A percentile compares a stretch with the other conserved stretches of the same genome.
Evolutionary conservation across 2,797 vertebrate genomes (phyloP).

Genomic region (Acanthurus tractus): DNA sequence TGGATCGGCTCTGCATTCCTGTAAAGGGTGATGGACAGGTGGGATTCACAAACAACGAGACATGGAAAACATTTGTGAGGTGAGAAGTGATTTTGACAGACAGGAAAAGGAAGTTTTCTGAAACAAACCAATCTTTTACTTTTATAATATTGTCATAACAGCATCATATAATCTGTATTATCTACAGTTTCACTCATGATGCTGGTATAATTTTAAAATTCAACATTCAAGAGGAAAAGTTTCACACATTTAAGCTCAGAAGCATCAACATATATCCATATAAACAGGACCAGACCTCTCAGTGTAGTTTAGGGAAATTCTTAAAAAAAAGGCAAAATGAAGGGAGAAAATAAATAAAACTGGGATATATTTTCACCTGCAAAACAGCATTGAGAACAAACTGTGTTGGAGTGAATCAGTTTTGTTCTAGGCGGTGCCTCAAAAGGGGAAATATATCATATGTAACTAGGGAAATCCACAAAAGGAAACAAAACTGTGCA

Average conservation of each 20-base stretch:
- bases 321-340: too few relatives aligned
- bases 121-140: background rate
- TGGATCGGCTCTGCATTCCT: slow-evolving; percentile 46
- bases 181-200: background rate
- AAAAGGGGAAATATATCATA: background rate
- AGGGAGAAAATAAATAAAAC: background rate
- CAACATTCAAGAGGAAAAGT: background rate
- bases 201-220: too few relatives aligned
- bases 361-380: background rate
- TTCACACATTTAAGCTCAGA: background rate
- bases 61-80: background rate
- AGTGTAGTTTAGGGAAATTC: background rate
- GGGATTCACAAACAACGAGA: slow-evolving; percentile 9
- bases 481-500: background rate
- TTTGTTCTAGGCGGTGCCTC: background rate
- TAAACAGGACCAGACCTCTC: too few relatives aligned
- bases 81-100: slow-evolving; percentile 15
- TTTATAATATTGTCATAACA: background rate
- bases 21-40: slow-evolving; percentile 54
- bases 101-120: background rate
- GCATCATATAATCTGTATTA: background rate
- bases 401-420: background rate
- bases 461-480: too few relatives aligned
- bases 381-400: background rate
- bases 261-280: background rate